These are phyloP conservation scores for Oryzias javanicus DNA, from an alignment of 2,113 vertebrate genomes.

Conservation along the genomic window DNA sequence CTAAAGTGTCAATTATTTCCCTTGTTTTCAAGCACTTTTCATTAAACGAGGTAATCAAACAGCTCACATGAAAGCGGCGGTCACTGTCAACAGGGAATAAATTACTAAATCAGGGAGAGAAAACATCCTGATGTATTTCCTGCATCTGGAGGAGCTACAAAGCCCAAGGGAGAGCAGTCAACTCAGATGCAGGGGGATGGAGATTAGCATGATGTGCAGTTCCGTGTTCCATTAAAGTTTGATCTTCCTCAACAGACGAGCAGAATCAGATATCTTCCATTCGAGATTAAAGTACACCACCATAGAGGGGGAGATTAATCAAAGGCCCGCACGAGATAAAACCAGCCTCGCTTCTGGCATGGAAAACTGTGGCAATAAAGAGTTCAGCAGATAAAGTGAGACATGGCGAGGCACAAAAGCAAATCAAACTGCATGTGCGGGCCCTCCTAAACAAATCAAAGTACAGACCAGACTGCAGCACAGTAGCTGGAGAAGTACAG, in stretches of 20 bases:
- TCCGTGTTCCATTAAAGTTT: slow-evolving; percentile 77
- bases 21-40: slow-evolving; percentile 16
- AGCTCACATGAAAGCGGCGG: slow-evolving; percentile 55
- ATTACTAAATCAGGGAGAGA: slow-evolving; percentile 67
- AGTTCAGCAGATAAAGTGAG: slow-evolving; percentile 74
- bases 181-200: slow-evolving; percentile 68
- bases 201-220: slow-evolving; percentile 75
- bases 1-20: slow-evolving; percentile 33
- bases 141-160: slow-evolving; percentile 70
- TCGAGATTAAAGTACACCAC: slow-evolving; percentile 76
- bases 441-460: slow-evolving; percentile 71
- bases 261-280: slow-evolving; percentile 76
- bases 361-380: slow-evolving; percentile 76
- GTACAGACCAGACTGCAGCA: slow-evolving; percentile 31
- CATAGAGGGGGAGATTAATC: slow-evolving; percentile 73
- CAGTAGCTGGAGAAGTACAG: slow-evolving; percentile 51
- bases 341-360: slow-evolving; percentile 68
- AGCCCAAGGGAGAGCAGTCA: slow-evolving; percentile 64
- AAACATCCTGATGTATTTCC: slow-evolving; percentile 73
- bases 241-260: slow-evolving; percentile 77
- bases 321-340: slow-evolving; percentile 68
- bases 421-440: slow-evolving; percentile 63
- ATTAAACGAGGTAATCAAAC: slow-evolving; percentile 58
- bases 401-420: slow-evolving; percentile 69
- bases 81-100: slow-evolving; percentile 68